A percentile compares a stretch with the other conserved stretches of the same genome.
phyloP scores from a whole-genome alignment of 2,797 vertebrate genomes.

The Mormyrops attenuatus region DNA sequence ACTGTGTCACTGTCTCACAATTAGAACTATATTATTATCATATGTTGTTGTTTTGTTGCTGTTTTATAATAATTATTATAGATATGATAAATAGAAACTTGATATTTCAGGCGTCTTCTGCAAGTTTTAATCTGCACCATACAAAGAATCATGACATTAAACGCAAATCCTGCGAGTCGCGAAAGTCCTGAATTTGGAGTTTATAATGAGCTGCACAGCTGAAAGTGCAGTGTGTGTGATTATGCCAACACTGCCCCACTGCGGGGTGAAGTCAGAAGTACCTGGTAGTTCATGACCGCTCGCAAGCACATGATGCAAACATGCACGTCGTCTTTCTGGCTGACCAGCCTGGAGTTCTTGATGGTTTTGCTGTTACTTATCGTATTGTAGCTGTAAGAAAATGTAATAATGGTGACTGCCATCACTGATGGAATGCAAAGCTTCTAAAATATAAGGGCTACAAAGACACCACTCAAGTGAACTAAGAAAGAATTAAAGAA shows the following conservation, averaged over 20 bases:
- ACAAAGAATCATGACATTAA: background rate
- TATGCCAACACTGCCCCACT: background rate
- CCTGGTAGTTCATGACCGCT: conserved; percentile 87
- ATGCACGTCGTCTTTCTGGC: conserved; percentile 81
- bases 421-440: background rate
- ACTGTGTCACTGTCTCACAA: background rate
- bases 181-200: background rate
- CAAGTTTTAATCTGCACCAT: background rate
- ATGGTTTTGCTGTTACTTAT: conserved; percentile 72
- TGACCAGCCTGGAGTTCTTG: conserved; percentile 77
- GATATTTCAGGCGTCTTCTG: background rate
- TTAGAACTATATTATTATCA: background rate
- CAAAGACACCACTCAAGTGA: background rate
- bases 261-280: conserved; percentile 35
- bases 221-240: background rate
- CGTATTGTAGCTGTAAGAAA: conserved; percentile 66
- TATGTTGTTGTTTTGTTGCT: background rate
- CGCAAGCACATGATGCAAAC: conserved; percentile 80
- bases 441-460: background rate
- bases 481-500: background rate
- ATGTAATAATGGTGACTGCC: background rate
- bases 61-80: background rate
- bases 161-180: background rate
- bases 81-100: background rate
- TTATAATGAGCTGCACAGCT: background rate